Evolutionary conservation across 1,140 invertebrate genomes (phyloP), one percentile per base, ranked within the genome.

Genomic region (Hesperophylax magnus): DNA sequence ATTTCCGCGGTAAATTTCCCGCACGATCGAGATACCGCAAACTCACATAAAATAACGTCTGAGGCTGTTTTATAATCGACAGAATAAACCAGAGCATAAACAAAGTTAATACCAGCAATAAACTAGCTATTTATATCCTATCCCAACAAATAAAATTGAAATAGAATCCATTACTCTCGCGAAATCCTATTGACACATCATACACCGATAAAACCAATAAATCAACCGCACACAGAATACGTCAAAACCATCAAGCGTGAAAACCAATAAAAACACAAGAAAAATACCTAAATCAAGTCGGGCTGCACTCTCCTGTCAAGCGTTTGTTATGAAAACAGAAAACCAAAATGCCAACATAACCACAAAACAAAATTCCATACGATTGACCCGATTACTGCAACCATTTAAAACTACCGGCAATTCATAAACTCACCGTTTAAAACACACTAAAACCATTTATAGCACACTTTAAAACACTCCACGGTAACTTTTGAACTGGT

Each of bases 61-160:
- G 65, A 17, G 27, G 65, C 39, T 47, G 34, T 69, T 69, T 69
- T 69, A 47, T 47, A 69, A 39, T 69, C 31, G 65, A 47, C 65
- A 20, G 34, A 69, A 69, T 69, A 69, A 69, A 47, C 65, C 65
- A 27, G 17, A 69, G 22, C 20, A 69, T 69, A 69, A 69, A 69
- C 65, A 69, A 69, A 39, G 27, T 27, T 65, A 65, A 65, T 15
- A 31, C 61, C 65, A 69, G 65, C 65, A 47, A 69, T 69, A 69
- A 69, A 69, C 27, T 47, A 17, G 34, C 65, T 69, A 69, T 69
- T 69, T 69, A 69, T 69, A 69, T 69, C 65, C n/a, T 47, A 34
- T 18, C 15, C n/a, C 17, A 69, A 39, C 34, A 22, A 69, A 69
- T 69, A 39, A 47, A 69, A 69, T 69, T 17, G 34, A 69, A 47